Conservation (phyloP, 2,888 invertebrate species). For the Phanerotoma sp. region DNA sequence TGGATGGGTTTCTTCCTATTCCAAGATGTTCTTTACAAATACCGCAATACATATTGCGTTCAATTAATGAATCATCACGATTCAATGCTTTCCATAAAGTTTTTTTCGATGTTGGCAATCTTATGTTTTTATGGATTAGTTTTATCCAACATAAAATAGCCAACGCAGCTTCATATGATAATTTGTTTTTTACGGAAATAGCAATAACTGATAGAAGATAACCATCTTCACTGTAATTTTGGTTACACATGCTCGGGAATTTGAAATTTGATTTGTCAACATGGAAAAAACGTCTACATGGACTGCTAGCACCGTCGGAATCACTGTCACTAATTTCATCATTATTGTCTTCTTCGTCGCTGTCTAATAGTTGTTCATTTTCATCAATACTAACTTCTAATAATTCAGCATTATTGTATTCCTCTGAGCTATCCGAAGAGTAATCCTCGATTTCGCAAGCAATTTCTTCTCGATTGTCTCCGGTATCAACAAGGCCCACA, state of each 20-base stretch:
- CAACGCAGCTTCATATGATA: conserved; percentile 7
- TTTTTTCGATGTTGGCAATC: conserved; percentile 14
- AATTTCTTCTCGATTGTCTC: not conserved
- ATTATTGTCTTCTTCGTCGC: no score
- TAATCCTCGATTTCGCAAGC: not conserved
- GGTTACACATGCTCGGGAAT: not conserved
- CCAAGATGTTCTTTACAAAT: conserved; percentile 5
- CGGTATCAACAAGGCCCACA: not conserved
- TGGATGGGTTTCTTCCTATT: not conserved
- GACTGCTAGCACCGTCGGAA: no score
- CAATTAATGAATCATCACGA: not conserved
- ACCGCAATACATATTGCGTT: conserved; percentile 14
- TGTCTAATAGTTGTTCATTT: no score
- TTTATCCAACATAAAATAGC: conserved; percentile 7
- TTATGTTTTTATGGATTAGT: not conserved
- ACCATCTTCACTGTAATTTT: conserved; percentile 1
- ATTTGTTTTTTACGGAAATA: conserved; percentile 1
- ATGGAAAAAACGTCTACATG: no score
- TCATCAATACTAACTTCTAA: not conserved
- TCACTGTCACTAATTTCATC: no score
- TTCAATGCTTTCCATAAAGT: conserved; percentile 10
- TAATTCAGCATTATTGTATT: not conserved
- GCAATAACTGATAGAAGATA: conserved; percentile 10
- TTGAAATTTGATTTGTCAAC: no score
- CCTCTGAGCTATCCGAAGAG: not conserved